phyloP scores from a whole-genome alignment of 2,888 invertebrate genomes.

The Volucella inanis region DNA sequence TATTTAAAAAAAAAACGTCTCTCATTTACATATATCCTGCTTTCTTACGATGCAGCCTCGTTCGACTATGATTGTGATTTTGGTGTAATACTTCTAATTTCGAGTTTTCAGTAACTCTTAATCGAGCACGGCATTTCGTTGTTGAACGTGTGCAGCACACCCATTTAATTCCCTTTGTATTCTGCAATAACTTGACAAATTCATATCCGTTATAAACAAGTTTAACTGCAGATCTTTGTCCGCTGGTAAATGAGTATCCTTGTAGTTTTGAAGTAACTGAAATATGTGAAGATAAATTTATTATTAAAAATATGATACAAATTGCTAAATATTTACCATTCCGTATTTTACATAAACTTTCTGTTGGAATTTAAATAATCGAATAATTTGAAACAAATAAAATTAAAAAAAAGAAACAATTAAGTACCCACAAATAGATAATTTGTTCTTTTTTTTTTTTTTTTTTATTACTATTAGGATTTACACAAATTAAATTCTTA shows the following conservation, averaged over 20 bases:
- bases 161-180: conserved; percentile 81
- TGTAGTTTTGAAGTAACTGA: conserved; percentile 34
- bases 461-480: no score
- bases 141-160: conserved; percentile 81
- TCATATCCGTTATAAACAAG: conserved; percentile 80
- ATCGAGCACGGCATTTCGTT: conserved; percentile 81
- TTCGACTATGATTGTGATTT: conserved; percentile 79
- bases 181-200: conserved; percentile 80
- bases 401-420: no score
- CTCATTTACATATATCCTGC: neutral
- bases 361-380: no score
- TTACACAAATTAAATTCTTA: no score
- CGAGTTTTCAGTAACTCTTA: conserved; percentile 78
- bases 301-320: neutral
- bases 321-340: neutral
- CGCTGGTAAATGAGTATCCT: conserved; percentile 76
- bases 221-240: conserved; percentile 81
- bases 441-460: no score
- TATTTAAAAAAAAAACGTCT: no score
- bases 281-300: conserved; percentile 15
- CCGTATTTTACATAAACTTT: neutral
- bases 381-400: no score
- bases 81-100: conserved; percentile 79
- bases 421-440: no score
- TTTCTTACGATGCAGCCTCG: conserved; percentile 18